phyloP scores from a whole-genome alignment of 2,113 vertebrate species.

The Glareola pratincola region DNA sequence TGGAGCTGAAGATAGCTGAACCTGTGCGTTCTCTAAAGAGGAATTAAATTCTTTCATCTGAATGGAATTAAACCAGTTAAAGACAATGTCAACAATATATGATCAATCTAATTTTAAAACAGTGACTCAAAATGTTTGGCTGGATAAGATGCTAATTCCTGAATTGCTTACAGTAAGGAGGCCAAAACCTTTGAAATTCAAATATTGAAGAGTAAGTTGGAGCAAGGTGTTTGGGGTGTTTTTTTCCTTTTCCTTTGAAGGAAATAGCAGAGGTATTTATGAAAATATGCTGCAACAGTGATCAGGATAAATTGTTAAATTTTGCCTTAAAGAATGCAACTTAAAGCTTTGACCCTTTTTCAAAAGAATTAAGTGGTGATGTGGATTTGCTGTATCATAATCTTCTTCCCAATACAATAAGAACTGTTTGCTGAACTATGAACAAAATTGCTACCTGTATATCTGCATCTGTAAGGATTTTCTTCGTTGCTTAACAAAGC shows the following conservation, averaged over 20 bases:
- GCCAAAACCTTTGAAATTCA: neutral
- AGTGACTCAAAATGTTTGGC: neutral
- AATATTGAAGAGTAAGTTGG: neutral
- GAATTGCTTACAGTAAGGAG: neutral
- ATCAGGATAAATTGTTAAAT: neutral
- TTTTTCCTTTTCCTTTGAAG: neutral
- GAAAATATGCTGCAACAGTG: neutral
- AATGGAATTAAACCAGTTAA: neutral
- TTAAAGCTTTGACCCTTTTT: neutral
- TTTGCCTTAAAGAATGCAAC: neutral
- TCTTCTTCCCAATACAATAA: neutral
- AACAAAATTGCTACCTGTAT: neutral
- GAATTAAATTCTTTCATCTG: neutral
- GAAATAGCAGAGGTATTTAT: neutral
- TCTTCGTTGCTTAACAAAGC: neutral
- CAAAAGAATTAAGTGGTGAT: neutral
- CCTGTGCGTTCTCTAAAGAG: neutral
- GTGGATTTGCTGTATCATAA: neutral
- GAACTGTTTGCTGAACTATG: neutral
- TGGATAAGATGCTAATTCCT: neutral
- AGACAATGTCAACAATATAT: neutral
- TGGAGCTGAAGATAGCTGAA: neutral
- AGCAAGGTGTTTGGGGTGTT: neutral
- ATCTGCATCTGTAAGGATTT: neutral
- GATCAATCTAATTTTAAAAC: neutral